phyloP scores from a whole-genome alignment of 1,140 invertebrate genomes.

The Drosophila setifemur region DNA sequence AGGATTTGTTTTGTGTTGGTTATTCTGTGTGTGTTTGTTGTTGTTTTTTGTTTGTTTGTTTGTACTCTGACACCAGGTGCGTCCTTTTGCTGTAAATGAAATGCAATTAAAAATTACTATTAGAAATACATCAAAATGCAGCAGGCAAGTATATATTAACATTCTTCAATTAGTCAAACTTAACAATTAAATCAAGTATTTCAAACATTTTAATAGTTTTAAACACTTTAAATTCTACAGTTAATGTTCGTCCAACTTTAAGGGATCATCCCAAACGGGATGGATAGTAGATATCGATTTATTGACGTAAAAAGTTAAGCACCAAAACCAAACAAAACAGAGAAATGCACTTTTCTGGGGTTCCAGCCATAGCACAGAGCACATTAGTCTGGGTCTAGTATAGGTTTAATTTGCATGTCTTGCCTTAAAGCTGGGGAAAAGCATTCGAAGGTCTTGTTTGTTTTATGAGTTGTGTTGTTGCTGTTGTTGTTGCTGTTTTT shows the following conservation, averaged over 20 bases:
- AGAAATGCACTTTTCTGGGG: background rate
- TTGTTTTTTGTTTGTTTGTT: conserved; percentile 12
- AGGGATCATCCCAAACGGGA: too few relatives aligned
- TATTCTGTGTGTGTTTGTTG: background rate
- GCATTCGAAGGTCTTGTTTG: background rate
- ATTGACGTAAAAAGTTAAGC: too few relatives aligned
- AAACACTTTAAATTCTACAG: too few relatives aligned
- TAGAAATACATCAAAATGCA: too few relatives aligned
- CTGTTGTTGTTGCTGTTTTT: too few relatives aligned
- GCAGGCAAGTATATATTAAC: too few relatives aligned
- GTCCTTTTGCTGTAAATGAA: conserved; percentile 1
- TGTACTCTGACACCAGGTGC: conserved; percentile 69
- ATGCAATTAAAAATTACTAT: background rate
- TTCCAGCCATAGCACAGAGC: too few relatives aligned
- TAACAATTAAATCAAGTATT: too few relatives aligned
- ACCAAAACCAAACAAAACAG: background rate
- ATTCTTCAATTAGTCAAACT: background rate
- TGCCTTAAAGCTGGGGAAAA: background rate
- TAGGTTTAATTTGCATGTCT: background rate
- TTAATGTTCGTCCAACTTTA: too few relatives aligned
- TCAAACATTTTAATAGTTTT: too few relatives aligned
- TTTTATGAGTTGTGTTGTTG: background rate
- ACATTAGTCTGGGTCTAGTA: background rate
- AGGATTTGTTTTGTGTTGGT: too few relatives aligned
- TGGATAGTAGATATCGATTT: background rate